A percentile compares a stretch with the other conserved stretches of the same genome.
Evolutionary conservation across 2,797 vertebrate genomes (phyloP).

Genomic region (Scolopax rusticola): DNA sequence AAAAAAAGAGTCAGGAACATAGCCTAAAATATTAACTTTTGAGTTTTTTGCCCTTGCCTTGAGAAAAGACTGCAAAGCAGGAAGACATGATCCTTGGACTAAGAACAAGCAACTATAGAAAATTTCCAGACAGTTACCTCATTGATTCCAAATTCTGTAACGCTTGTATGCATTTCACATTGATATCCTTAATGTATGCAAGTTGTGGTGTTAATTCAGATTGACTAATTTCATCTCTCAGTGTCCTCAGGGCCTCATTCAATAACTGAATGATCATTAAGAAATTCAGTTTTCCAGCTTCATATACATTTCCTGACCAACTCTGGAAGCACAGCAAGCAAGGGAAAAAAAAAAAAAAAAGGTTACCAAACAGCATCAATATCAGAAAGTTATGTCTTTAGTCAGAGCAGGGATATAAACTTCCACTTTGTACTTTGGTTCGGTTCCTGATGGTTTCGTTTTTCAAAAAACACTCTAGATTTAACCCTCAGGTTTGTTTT

Average conservation of each 20-base stretch:
- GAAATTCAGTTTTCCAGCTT: constrained; percentile 85
- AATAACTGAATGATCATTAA: constrained; percentile 85
- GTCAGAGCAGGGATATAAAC: neutral
- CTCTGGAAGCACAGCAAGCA: constrained; percentile 70
- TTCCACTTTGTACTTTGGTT: neutral
- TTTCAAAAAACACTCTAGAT: neutral
- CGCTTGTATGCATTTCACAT: rapidly evolving
- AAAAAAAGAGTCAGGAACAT: neutral
- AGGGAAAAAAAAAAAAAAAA: neutral
- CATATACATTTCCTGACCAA: constrained; percentile 83
- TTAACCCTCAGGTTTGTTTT: neutral
- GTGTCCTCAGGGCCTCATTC: constrained; percentile 82
- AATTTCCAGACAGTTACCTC: constrained; percentile 77
- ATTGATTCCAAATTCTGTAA: constrained; percentile 67
- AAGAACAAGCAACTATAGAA: neutral
- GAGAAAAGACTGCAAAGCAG: neutral
- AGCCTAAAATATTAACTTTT: neutral
- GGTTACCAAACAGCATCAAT: neutral
- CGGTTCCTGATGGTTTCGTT: neutral
- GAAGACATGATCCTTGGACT: neutral
- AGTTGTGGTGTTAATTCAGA: constrained; percentile 55
- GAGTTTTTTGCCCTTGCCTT: neutral
- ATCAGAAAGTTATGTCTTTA: neutral
- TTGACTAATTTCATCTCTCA: constrained; percentile 76
- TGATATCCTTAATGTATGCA: constrained; percentile 64